These are phyloP conservation scores for Octodonta nipae DNA, from an alignment of 2,888 invertebrate genomes.

Conservation along the genomic window DNA sequence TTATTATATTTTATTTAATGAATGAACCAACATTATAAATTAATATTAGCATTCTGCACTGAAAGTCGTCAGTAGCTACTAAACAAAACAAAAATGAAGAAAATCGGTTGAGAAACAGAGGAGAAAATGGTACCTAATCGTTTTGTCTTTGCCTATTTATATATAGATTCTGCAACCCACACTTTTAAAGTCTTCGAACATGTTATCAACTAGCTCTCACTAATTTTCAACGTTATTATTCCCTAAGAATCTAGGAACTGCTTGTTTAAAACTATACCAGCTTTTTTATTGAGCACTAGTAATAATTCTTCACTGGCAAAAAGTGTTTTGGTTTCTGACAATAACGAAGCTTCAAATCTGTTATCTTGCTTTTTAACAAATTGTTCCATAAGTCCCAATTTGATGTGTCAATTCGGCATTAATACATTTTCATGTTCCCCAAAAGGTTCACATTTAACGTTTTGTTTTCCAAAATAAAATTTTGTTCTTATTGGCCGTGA, in stretches of 20 bases:
- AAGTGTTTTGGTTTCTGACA: background rate
- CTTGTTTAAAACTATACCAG: background rate
- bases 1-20: no score
- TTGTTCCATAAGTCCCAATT: constrained; percentile 1
- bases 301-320: background rate
- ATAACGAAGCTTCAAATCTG: background rate
- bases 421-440: no score
- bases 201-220: background rate
- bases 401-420: no score
- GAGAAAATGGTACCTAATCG: no score
- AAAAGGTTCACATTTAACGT: no score
- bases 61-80: no score
- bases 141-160: no score
- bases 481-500: constrained; percentile 11
- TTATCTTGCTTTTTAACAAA: background rate
- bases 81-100: no score
- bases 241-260: background rate
- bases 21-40: no score
- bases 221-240: background rate
- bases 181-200: background rate
- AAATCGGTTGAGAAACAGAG: no score
- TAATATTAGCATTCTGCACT: no score
- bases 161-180: constrained; percentile 1
- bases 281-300: background rate
- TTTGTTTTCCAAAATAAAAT: no score